phyloP scores from a whole-genome alignment of 1,140 invertebrate genomes.

The Neuroterus valhalla region DNA sequence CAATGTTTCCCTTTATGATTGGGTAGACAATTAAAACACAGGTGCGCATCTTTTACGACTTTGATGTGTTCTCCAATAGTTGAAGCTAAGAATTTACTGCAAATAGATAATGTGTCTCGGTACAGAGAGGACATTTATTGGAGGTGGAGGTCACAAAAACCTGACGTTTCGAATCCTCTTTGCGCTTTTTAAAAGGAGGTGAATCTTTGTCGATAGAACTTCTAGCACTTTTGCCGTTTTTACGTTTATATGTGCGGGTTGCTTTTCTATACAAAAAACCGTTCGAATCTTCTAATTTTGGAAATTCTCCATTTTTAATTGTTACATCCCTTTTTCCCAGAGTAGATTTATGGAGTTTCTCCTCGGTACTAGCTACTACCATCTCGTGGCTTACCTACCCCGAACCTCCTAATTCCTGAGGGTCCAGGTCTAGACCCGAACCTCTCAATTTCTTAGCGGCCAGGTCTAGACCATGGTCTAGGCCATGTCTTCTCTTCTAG shows the following conservation, averaged over 20 bases:
- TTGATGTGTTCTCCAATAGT: neutral
- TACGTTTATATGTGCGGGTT: neutral
- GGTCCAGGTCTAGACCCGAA: no score
- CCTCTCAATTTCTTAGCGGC: no score
- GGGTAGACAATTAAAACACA: constrained; percentile 36
- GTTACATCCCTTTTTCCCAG: neutral
- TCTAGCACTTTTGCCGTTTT: neutral
- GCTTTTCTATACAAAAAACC: neutral
- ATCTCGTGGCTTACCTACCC: constrained; percentile 9
- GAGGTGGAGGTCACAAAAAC: neutral
- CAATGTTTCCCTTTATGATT: constrained; percentile 23
- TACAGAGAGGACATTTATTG: neutral
- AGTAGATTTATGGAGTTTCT: neutral
- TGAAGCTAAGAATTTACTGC: neutral
- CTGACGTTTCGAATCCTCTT: neutral
- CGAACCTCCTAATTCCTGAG: no score
- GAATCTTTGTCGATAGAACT: no score
- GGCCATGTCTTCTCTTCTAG: no score
- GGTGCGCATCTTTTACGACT: neutral
- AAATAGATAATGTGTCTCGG: constrained; percentile 10
- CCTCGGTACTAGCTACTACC: constrained; percentile 3
- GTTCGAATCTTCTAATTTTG: neutral
- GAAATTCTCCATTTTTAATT: neutral
- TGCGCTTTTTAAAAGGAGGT: neutral
- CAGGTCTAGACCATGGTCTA: no score